Percentiles rank a stretch among this genome's conserved stretches.
Conservation (phyloP, 2,797 vertebrate species). For the Rhodeus uyekii region DNA sequence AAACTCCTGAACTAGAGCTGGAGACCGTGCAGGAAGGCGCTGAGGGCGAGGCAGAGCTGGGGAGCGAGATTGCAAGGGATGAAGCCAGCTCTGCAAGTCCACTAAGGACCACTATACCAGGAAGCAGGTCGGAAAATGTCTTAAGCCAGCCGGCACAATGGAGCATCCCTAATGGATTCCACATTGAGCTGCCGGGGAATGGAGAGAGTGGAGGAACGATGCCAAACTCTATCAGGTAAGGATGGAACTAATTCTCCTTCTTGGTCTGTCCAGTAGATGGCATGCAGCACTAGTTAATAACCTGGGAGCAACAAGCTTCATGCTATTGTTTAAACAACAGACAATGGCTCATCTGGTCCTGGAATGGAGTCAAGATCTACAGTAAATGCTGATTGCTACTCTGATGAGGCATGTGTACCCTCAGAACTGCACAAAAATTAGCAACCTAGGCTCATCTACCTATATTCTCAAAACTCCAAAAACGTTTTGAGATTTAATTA, state of each 20-base stretch:
- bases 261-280: slow-evolving; percentile 69
- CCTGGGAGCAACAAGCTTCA: background rate
- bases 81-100: slow-evolving; percentile 80
- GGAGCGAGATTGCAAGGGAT: slow-evolving; percentile 55
- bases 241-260: slow-evolving; percentile 18
- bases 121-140: slow-evolving; percentile 93
- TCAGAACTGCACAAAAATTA: slow-evolving; percentile 25
- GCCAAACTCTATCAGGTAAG: slow-evolving; percentile 89
- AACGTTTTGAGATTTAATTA: background rate
- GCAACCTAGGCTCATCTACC: background rate
- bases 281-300: slow-evolving; percentile 48
- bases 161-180: slow-evolving; percentile 89
- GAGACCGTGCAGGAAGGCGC: slow-evolving; percentile 78
- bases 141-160: slow-evolving; percentile 86
- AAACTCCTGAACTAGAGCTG: slow-evolving; percentile 84
- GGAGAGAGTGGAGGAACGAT: slow-evolving; percentile 79
- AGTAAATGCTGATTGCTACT: background rate
- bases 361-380: background rate
- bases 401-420: background rate
- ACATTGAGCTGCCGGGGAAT: slow-evolving; percentile 71
- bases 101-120: slow-evolving; percentile 88
- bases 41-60: slow-evolving; percentile 64
- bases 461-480: background rate
- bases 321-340: background rate
- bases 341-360: slow-evolving; percentile 3